These are phyloP conservation scores for Oncorhynchus mykiss DNA, from an alignment of 2,113 vertebrate genomes.

Conservation along the genomic window DNA sequence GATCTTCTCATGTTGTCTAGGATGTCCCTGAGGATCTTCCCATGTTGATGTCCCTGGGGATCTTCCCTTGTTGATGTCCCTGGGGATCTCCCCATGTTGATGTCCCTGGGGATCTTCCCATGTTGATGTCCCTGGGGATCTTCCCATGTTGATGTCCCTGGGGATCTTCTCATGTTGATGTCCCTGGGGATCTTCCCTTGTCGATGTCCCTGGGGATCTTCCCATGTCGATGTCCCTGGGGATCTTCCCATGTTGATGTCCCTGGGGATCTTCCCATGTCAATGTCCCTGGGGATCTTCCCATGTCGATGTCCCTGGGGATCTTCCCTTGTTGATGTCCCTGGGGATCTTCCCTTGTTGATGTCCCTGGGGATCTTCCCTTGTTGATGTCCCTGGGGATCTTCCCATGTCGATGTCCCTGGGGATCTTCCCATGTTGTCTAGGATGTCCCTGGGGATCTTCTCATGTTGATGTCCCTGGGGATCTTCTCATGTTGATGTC, in stretches of 20 bases:
- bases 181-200: too few species aligned
- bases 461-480: too few species aligned
- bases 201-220: neutral
- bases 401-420: neutral
- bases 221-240: too few species aligned
- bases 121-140: neutral
- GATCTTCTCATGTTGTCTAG: neutral
- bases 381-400: neutral
- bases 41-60: too few species aligned
- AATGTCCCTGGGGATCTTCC: neutral
- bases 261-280: neutral
- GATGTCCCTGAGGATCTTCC: too few species aligned
- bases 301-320: neutral
- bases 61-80: neutral
- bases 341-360: neutral
- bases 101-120: too few species aligned
- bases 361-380: too few species aligned
- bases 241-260: neutral
- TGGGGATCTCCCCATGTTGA: neutral
- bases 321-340: neutral
- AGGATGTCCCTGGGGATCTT: too few species aligned
- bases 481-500: too few species aligned
- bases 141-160: neutral
- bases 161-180: neutral
- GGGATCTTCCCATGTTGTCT: too few species aligned